Evolutionary conservation across 2,113 vertebrate genomes (phyloP).

Genomic region (Coracopsis vasa): DNA sequence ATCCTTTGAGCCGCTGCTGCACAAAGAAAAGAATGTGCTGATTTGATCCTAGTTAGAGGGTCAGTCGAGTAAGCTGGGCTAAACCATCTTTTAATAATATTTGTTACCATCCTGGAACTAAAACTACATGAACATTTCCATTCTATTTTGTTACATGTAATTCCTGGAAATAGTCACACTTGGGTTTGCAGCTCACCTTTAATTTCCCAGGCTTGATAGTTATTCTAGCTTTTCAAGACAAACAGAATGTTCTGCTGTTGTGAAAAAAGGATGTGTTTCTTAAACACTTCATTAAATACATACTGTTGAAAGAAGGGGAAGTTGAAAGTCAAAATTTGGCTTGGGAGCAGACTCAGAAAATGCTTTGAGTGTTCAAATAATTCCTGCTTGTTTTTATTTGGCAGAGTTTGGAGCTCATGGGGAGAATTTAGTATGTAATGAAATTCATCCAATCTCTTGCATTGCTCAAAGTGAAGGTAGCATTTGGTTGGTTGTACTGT

Average conservation of each 20-base stretch:
- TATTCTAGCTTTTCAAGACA: background rate
- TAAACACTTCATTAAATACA: conserved; percentile 29
- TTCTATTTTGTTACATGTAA: background rate
- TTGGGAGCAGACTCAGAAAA: background rate
- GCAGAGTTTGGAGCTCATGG: background rate
- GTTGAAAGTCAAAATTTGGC: background rate
- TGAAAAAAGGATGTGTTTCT: conserved; percentile 33
- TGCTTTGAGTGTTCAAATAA: conserved; percentile 4
- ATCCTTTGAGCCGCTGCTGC: background rate
- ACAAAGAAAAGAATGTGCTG: background rate
- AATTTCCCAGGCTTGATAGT: background rate
- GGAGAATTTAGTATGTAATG: background rate
- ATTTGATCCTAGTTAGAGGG: background rate
- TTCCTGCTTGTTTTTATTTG: conserved; percentile 8
- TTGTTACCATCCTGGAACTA: background rate
- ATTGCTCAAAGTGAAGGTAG: background rate
- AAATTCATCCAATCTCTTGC: background rate
- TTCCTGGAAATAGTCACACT: conserved; percentile 1
- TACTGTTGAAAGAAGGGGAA: conserved; percentile 27
- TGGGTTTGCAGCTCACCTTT: background rate
- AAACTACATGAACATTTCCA: background rate
- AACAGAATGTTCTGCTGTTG: conserved; percentile 25
- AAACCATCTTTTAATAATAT: background rate
- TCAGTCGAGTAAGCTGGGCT: background rate
- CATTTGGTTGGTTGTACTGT: background rate